Base-by-base conservation (phyloP, 2,888 invertebrate species). In the Eudemis profundana region DNA sequence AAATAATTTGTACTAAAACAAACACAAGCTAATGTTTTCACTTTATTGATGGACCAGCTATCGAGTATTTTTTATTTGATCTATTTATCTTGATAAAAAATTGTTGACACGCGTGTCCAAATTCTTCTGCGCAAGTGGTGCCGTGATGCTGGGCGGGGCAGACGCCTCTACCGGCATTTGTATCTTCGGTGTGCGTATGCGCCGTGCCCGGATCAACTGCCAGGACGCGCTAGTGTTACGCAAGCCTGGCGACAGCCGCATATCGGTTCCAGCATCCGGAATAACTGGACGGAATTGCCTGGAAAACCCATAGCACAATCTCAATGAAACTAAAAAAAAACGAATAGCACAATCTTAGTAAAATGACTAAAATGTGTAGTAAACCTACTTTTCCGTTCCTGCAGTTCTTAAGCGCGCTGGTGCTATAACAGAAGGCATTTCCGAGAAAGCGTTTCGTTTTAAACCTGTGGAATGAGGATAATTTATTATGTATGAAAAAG, bases 201-300 rank as follows among this genome's bases (percentile, higher is more conserved):
- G 83, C 5, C 92, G 84, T 10, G 92, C 92, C 14, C 92, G 79
- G 0, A 83, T 89, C 17, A 91, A 75, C 63, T 89, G 90, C 91
- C 91, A 92, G 7, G 86, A 68, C 4, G 87, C 78, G 66, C 85
- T 85, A 1, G 78, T 79, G 70, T 82, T 87, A 23, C 86, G 84
- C 68, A 87, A 78, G 14, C 81, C 78, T 64, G 76, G 75, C 2
- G 78, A 72, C 14, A 78, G 38, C 1, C 80, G 81, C 19, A 73
- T 68, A 15, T 83, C 82, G 67, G 82, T 81, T 54, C 88, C 87
- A 1, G 85, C 75, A 1, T 81, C 81, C n/a, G 81, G 77, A 1
- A 86, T 75, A 7, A 81, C 71, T 14, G 87, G 86, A 0, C 87
- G 85, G 1, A 89, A 87, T 1, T 70, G 71, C 68, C 91, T 92